Evolutionary conservation across 2,797 vertebrate species (phyloP).

Genomic region (Lacerta bilineata): DNA sequence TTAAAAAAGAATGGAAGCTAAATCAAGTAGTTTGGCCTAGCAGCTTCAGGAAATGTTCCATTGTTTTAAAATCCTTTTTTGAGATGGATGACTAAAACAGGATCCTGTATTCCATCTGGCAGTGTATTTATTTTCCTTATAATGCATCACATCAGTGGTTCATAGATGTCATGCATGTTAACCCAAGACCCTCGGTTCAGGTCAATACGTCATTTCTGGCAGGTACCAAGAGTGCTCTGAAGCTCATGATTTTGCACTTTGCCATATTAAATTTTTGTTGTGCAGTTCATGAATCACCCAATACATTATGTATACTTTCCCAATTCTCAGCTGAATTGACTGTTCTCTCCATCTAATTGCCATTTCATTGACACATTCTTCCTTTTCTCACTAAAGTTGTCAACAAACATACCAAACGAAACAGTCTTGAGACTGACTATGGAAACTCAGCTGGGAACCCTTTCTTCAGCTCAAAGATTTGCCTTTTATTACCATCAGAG

Average conservation of each 20-base stretch:
- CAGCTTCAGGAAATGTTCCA: too few relatives aligned
- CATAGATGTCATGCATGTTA: slow-evolving; percentile 16
- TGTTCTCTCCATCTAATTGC: slow-evolving; percentile 8
- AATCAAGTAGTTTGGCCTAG: too few relatives aligned
- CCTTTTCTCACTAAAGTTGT: slow-evolving; percentile 17
- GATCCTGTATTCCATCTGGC: slow-evolving; percentile 1
- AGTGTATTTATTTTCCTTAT: not conserved
- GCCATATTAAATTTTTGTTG: slow-evolving; percentile 2
- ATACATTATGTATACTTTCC: slow-evolving; percentile 30
- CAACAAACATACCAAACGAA: slow-evolving; percentile 36
- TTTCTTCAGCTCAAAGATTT: slow-evolving; percentile 11
- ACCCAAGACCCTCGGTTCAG: not conserved
- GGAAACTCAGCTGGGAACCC: not conserved
- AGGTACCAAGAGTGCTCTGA: slow-evolving; percentile 7
- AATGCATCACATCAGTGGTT: not conserved
- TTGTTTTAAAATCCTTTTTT: slow-evolving; percentile 5
- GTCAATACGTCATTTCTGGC: not conserved
- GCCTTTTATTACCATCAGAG: not conserved
- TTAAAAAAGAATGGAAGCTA: too few relatives aligned
- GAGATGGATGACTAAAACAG: not conserved
- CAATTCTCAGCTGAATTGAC: slow-evolving; percentile 19
- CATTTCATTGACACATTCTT: slow-evolving; percentile 26
- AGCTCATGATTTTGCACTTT: slow-evolving; percentile 7
- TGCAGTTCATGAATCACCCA: slow-evolving; percentile 23
- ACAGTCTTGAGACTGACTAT: not conserved